These are phyloP conservation scores for Tragopan temminckii DNA, from an alignment of 2,797 vertebrate species.

Conservation along the genomic window DNA sequence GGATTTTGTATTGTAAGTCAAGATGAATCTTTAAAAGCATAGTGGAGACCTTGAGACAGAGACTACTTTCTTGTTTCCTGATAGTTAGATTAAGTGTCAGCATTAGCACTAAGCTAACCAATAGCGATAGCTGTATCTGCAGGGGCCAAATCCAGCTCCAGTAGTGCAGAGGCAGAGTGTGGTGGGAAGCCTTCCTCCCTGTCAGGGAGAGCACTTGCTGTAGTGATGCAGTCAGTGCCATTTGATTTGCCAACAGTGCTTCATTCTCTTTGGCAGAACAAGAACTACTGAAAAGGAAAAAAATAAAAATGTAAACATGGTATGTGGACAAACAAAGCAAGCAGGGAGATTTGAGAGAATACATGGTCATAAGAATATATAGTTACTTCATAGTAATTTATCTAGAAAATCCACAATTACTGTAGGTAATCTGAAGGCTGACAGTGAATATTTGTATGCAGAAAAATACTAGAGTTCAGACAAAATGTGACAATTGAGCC, in stretches of 20 bases:
- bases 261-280: background rate
- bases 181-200: background rate
- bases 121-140: background rate
- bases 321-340: background rate
- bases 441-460: background rate
- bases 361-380: background rate
- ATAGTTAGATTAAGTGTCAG: background rate
- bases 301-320: background rate
- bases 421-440: background rate
- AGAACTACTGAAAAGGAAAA: background rate
- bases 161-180: fast-evolving
- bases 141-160: background rate
- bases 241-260: background rate
- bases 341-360: background rate
- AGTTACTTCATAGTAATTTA: background rate
- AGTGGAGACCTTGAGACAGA: background rate
- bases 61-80: background rate
- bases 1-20: background rate
- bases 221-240: background rate
- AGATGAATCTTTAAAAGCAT: background rate
- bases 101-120: background rate
- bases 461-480: background rate
- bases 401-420: background rate
- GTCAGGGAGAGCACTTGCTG: background rate
- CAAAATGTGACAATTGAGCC: background rate